A percentile compares a stretch with the other conserved stretches of the same genome.
Evolutionary conservation across 53 echinoderm and acorn worm genomes (phyloP).

Genomic region (Echinometra lucunter): DNA sequence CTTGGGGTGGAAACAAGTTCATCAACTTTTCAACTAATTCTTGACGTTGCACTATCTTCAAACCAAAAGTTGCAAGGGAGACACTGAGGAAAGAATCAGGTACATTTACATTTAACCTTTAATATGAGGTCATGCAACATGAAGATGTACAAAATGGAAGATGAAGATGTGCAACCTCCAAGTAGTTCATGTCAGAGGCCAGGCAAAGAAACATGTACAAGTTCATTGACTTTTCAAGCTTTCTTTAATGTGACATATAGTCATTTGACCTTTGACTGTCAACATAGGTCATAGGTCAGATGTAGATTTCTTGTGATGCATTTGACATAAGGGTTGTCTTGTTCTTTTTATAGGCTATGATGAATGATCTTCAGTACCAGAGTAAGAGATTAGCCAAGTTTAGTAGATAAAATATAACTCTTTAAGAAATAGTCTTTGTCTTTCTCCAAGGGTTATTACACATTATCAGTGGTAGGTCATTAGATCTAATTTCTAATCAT

Average conservation of each 20-base stretch:
- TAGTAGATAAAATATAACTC: too few relatives aligned
- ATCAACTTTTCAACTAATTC: neutral
- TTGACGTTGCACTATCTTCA: conserved; percentile 75
- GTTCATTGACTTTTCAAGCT: neutral
- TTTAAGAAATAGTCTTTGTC: too few relatives aligned
- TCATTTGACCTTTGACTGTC: neutral
- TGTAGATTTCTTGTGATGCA: neutral
- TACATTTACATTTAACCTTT: conserved; percentile 79
- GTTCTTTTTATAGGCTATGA: neutral
- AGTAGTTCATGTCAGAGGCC: neutral
- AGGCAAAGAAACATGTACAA: neutral
- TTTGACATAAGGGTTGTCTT: neutral
- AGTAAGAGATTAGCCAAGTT: too few relatives aligned
- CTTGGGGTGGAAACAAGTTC: neutral
- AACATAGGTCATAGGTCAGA: neutral
- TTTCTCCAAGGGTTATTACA: too few relatives aligned
- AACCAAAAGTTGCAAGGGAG: conserved; percentile 73
- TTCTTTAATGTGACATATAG: neutral
- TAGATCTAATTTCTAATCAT: too few relatives aligned
- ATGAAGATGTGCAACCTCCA: neutral
- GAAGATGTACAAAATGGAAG: neutral
- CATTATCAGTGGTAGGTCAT: too few relatives aligned
- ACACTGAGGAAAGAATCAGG: conserved; percentile 73
- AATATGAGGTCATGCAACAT: conserved; percentile 33
- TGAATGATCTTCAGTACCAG: neutral